These are phyloP conservation scores for Machaerirhynchus nigripectus DNA, from an alignment of 2,113 vertebrate species.

Conservation along the genomic window DNA sequence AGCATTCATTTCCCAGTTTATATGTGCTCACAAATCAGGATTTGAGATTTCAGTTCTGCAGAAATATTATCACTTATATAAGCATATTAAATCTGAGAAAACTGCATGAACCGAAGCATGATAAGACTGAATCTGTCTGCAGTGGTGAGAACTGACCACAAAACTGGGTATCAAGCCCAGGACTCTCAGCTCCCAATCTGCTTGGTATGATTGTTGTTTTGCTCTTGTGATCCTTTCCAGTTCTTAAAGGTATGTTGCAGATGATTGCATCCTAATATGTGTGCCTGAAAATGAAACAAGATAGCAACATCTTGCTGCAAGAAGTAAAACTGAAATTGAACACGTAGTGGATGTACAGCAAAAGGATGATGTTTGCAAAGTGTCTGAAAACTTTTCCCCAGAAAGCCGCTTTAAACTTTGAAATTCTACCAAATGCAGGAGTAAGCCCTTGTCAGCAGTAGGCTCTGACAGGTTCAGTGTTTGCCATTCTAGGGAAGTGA, in stretches of 20 bases:
- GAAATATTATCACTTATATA: not conserved
- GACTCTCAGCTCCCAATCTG: not conserved
- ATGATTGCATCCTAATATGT: slow-evolving; percentile 24
- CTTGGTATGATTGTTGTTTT: not conserved
- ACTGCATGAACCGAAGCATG: not conserved
- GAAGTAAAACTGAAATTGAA: slow-evolving; percentile 15
- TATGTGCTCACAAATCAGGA: not conserved
- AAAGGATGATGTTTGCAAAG: not conserved
- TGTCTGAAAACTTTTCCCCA: not conserved
- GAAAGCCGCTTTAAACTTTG: not conserved
- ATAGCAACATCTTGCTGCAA: not conserved
- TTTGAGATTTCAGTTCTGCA: not conserved
- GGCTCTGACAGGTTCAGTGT: not conserved
- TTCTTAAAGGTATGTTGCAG: slow-evolving; percentile 10
- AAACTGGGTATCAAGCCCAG: not conserved
- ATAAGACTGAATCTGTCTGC: not conserved
- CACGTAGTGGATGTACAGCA: not conserved
- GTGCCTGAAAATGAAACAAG: slow-evolving; percentile 10
- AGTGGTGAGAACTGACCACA: not conserved
- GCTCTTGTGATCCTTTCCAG: not conserved
- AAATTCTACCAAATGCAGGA: not conserved
- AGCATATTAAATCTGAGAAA: not conserved
- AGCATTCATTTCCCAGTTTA: not conserved
- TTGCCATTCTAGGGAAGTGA: not conserved
- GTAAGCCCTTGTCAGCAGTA: not conserved